Evolutionary conservation across 2,888 invertebrate genomes (phyloP), one percentile per base, ranked within the genome.

Genomic region (Melanophora roralis): DNA sequence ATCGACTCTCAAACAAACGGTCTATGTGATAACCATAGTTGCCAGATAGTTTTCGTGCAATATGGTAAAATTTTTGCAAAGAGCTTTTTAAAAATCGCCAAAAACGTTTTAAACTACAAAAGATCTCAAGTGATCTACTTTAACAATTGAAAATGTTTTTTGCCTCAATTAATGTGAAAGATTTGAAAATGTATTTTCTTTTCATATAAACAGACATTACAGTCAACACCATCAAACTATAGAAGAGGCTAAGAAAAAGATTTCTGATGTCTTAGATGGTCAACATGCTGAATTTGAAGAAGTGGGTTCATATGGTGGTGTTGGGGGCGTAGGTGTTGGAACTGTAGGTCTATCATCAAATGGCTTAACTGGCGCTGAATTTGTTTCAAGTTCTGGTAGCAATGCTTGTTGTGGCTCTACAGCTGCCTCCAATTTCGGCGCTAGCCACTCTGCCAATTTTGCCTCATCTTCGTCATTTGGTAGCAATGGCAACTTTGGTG

Each of bases 141-240:
- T n/a, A 40, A 45, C 65, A 57, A 69, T 27, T 19, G 9, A 45
- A 53, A 53, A 32, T 47, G 9, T 62, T 14, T 11, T 12, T 8
- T 34, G 0, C 7, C 0, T 0, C 0, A 32, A 11, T 34, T 16
- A 27, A 49, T 2, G 11, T 12, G 23, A 0, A 21, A 23, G 1
- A 43, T 6, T n/a, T 49, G 12, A n/a, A 21, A 38, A 57, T n/a
- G 1, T 38, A 38, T 0, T 57, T n/a, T n/a, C n/a, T n/a, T n/a
- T n/a, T n/a, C n/a, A n/a, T n/a, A n/a, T n/a, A n/a, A n/a, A 1
- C 32, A 90, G 90, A 76, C 90, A 90, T 67, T 87, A 86, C 65
- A 60, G 59, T 21, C 86, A 87, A 81, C 89, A 90, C 77, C 84
- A 86, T 34, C 86, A 88, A 81, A 86, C 89, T 6, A 83, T 90